Base-by-base conservation (phyloP, 1,140 invertebrate species). In the Portunus trituberculatus region DNA sequence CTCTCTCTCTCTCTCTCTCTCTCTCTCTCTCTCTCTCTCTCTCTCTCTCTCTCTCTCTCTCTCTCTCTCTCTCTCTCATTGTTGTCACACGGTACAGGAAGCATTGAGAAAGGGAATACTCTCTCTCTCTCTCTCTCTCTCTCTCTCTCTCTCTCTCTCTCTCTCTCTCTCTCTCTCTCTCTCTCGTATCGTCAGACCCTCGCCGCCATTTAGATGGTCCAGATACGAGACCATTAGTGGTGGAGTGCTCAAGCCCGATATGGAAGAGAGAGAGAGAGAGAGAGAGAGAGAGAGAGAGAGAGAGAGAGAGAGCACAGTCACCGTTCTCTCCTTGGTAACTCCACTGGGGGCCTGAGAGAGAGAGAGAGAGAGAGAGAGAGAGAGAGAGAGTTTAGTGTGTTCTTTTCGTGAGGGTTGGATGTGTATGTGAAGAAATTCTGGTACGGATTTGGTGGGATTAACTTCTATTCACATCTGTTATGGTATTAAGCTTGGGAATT, bases 91-190 rank as follows among this genome's bases (percentile, higher is more conserved):
- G 52, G 52, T 14, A 10, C 87, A 45, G 31, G 16, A 20, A 6
- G 32, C 20, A 45, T 45, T 39, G 46, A 32, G 31, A 39, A 12
- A n/a, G 29, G 32, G 87, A 20, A 20, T n/a, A 4, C 45, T 52
- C 29, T 31, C 90, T 91, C 29, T 91, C 89, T 59, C 89, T 59
- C 89, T 91, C 39, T 59, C 89, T 59, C 89, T 91, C 89, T 59
- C 89, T 91, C 89, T 91, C 89, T 91, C 89, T 59, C 89, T 91
- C 48, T 59, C 89, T 59, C 89, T 91, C 48, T 59, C 89, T 59
- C 89, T 91, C 48, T 59, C 89, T 59, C 89, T 91, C 48, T 59
- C 89, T 59, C 88, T 90, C 45, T 46, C 88, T 48, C 88, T 90
- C 14, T 48, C 88, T 59, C 45, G 20, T 76, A 76, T 76, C 67